Conservation (phyloP, 2,113 vertebrate species). For the Sprattus sprattus region DNA sequence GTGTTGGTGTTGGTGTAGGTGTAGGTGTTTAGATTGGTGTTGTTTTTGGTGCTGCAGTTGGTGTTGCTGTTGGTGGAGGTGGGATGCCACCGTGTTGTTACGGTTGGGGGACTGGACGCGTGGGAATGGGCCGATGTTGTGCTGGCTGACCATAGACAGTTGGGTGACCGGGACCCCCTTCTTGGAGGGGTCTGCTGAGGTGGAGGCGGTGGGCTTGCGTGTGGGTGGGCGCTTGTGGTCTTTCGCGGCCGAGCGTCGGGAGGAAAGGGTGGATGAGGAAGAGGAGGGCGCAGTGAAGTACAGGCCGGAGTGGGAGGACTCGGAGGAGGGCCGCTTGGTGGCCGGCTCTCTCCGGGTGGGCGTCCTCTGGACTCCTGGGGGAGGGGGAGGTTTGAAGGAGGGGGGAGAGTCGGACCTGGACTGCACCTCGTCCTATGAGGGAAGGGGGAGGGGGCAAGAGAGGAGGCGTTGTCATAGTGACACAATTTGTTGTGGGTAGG, state of each 20-base stretch:
- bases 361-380: constrained; percentile 60
- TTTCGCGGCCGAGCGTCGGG: constrained; percentile 56
- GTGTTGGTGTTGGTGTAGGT: constrained; percentile 42
- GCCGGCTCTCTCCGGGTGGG: constrained; percentile 63
- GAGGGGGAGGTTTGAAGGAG: constrained; percentile 80
- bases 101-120: constrained; percentile 85
- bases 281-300: constrained; percentile 77
- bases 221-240: constrained; percentile 40
- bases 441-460: constrained; percentile 36
- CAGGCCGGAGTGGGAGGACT: constrained; percentile 82
- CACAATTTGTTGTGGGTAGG: background rate
- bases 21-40: no score
- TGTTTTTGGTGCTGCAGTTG: no score
- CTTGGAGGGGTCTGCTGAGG: constrained; percentile 58
- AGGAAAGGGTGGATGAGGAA: background rate
- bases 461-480: constrained; percentile 60
- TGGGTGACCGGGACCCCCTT: constrained; percentile 68
- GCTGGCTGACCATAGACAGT: constrained; percentile 77
- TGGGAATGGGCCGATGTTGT: constrained; percentile 86
- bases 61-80: background rate
- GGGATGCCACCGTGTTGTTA: constrained; percentile 39
- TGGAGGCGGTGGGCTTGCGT: constrained; percentile 36
- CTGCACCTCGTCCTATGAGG: constrained; percentile 85
- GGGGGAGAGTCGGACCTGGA: constrained; percentile 78
- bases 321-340: constrained; percentile 77